Conservation (phyloP, 2,888 invertebrate genomes). For the Papilio protenor region DNA sequence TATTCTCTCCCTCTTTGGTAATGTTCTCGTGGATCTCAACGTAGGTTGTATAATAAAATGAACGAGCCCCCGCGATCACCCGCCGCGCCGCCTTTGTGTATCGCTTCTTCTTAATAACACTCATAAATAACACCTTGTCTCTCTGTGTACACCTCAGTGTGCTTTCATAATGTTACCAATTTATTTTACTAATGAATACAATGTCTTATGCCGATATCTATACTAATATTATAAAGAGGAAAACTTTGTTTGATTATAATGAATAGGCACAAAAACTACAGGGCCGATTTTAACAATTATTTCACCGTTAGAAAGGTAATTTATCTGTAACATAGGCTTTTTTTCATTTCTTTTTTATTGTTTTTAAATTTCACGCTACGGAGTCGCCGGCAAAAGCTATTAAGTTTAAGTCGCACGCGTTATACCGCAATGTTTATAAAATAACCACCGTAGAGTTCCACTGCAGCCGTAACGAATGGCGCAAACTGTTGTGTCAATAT, state of each 20-base stretch:
- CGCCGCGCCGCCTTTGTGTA: conserved; percentile 44
- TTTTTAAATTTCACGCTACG: too few relatives aligned
- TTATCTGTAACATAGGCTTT: too few relatives aligned
- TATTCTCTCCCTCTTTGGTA: neutral
- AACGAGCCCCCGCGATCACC: conserved; percentile 48
- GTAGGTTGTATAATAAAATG: conserved; percentile 34
- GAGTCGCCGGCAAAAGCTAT: too few relatives aligned
- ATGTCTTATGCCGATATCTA: neutral
- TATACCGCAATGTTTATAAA: conserved; percentile 23
- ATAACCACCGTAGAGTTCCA: conserved; percentile 4
- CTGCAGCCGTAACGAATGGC: neutral
- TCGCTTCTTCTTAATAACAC: conserved; percentile 17
- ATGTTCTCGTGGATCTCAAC: neutral
- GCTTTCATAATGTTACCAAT: neutral
- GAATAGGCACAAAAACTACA: too few relatives aligned
- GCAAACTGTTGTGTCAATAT: conserved; percentile 16
- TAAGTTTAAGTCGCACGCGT: neutral
- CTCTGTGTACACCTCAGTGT: conserved; percentile 39
- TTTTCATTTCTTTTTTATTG: too few relatives aligned
- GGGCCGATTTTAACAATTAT: too few relatives aligned
- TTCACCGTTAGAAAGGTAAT: too few relatives aligned
- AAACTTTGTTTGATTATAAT: too few relatives aligned
- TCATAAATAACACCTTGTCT: conserved; percentile 10
- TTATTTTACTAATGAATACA: neutral
- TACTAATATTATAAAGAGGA: too few relatives aligned